Base-by-base conservation (phyloP, 2,797 vertebrate species). In the Rhadinocentrus ornatus region DNA sequence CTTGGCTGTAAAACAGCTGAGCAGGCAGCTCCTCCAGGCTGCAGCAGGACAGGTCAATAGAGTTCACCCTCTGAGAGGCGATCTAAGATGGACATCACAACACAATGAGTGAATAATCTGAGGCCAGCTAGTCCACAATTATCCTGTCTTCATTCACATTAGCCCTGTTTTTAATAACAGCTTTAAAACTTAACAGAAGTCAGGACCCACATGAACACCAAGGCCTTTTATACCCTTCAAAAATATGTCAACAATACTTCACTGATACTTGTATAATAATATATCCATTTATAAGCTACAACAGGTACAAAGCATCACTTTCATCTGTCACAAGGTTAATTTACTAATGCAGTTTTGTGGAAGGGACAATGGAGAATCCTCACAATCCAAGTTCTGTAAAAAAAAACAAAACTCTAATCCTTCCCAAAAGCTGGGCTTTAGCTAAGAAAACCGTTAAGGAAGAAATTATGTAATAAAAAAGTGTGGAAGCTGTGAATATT, bases 1-100 rank as follows among this genome's bases (percentile, higher is more conserved):
- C 98, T 81, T 98, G 97, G 94, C 97, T 99, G 91, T 97, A 99
- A 85, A 98, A 98, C 66, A 99, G 94, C 87, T 97, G 97, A 87
- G 94, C 89, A 15, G 98, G 97, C 80, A 99, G 93, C 78, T 96
- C 95, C 84, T 99, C 98, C 88, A 99, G 92, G 92, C 96, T 98
- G 92, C 98, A 99, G 89, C 96, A 97, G 0, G 98, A 99, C 86
- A 99, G 94, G 89, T 99, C 98, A 70, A 99, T 97, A 0, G 98
- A 99, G 91, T 95, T 98, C 88, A 99, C 97, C 67, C 98, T 95
- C 76, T 99, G 98, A n/a, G 97, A 98, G 22, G 95, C 96, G 77
- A 98, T 93, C 98, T 99, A 80, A 46, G 0, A 31, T 0, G 41
- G 12, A 61, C 20, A 20, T 22, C 37, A 75, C 20, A 2, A 29